phyloP scores from a whole-genome alignment of 2,797 vertebrate species.

The Echiichthys vipera region DNA sequence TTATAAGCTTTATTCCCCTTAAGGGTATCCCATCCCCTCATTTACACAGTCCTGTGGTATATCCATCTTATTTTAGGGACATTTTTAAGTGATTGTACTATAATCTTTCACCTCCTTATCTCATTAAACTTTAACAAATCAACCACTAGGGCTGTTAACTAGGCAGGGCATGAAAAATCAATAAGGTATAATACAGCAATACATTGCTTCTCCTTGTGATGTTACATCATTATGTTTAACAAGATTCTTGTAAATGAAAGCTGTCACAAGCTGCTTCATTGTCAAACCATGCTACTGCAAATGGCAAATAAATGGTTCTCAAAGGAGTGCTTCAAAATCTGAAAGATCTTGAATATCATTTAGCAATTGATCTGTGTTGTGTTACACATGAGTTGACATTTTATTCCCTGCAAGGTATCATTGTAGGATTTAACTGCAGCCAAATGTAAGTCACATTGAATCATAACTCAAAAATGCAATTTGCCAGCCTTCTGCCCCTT shows the following conservation, averaged over 20 bases:
- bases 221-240: conserved; percentile 38
- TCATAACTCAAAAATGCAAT: conserved; percentile 41
- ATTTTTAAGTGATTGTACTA: conserved; percentile 32
- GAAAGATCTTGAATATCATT: conserved; percentile 24
- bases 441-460: conserved; percentile 34
- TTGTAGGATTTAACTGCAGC: conserved; percentile 30
- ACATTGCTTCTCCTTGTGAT: conserved; percentile 30
- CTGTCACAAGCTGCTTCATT: conserved; percentile 3
- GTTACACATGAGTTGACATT: conserved; percentile 11
- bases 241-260: conserved; percentile 2
- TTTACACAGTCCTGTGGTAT: conserved; percentile 14
- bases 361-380: conserved; percentile 11
- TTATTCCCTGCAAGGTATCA: conserved; percentile 10
- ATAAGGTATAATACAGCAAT: conserved; percentile 50
- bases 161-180: conserved; percentile 49
- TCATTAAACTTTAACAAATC: conserved; percentile 61
- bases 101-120: conserved; percentile 48
- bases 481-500: conserved; percentile 37
- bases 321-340: not conserved
- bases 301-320: not conserved
- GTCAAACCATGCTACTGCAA: not conserved
- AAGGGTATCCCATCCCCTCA: conserved; percentile 1
- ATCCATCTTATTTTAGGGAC: conserved; percentile 41
- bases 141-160: conserved; percentile 43
- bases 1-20: not conserved